Conservation (phyloP, 2,888 invertebrate species). For the Cabera pusaria region DNA sequence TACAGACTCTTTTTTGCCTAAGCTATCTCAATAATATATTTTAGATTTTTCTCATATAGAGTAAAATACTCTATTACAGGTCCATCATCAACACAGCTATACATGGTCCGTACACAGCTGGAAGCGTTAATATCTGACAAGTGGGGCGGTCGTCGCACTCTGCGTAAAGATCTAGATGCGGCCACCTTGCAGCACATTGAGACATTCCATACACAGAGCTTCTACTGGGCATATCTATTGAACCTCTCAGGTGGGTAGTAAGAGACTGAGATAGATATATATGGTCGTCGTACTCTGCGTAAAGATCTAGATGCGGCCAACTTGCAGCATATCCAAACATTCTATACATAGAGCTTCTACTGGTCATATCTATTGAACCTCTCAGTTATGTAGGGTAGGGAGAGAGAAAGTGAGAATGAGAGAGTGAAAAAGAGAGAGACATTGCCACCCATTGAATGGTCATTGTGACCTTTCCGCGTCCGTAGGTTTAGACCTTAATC, state of each 20-base stretch:
- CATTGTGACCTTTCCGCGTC: too few species aligned
- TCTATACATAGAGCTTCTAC: slow-evolving; percentile 98
- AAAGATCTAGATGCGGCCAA: slow-evolving; percentile 98
- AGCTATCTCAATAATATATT: too few species aligned
- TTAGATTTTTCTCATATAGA: too few species aligned
- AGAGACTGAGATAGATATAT: too few species aligned
- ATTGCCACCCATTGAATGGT: too few species aligned
- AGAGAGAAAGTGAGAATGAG: too few species aligned
- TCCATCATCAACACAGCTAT: slow-evolving; percentile 96
- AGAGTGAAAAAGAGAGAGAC: too few species aligned
- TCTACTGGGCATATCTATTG: slow-evolving; percentile 97
- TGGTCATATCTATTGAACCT: slow-evolving; percentile 98
- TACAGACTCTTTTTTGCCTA: too few species aligned
- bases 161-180: slow-evolving; percentile 98
- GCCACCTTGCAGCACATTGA: slow-evolving; percentile 96
- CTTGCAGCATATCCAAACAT: slow-evolving; percentile 95
- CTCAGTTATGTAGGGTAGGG: too few species aligned
- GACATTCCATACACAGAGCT: slow-evolving; percentile 97
- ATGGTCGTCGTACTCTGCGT: slow-evolving; percentile 95
- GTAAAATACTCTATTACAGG: too few species aligned
- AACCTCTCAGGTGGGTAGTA: slow-evolving; percentile 97
- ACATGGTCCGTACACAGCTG: slow-evolving; percentile 99
- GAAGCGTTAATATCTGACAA: slow-evolving; percentile 99
- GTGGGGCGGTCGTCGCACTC: slow-evolving; percentile 96
- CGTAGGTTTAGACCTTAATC: too few species aligned